phyloP scores from a whole-genome alignment of 2,113 vertebrate species.

The Camelus dromedarius region DNA sequence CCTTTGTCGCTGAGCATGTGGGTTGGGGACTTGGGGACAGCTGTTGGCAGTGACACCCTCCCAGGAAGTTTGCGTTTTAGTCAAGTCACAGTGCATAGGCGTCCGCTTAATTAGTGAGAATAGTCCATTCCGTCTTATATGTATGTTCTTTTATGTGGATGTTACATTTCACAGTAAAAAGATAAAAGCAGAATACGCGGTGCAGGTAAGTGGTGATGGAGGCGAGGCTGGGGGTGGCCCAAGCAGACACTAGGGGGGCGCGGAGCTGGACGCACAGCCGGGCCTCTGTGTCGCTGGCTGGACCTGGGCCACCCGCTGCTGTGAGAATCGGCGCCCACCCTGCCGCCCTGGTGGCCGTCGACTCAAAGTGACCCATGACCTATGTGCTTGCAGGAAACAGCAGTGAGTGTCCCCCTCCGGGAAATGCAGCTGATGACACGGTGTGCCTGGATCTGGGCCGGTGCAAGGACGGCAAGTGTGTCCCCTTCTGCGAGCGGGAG shows the following conservation, averaged over 20 bases:
- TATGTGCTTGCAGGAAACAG: constrained; percentile 88
- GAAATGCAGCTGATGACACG: constrained; percentile 89
- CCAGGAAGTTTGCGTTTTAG: neutral
- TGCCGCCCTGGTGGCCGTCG: rapidly evolving
- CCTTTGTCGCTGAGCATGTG: rapidly evolving
- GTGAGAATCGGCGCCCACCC: neutral
- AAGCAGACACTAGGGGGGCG: neutral
- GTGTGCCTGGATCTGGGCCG: constrained; percentile 95
- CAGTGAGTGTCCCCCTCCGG: constrained; percentile 95
- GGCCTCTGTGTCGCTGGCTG: neutral
- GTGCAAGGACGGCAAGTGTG: constrained; percentile 93
- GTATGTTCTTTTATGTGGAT: rapidly evolving
- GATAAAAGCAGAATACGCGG: neutral
- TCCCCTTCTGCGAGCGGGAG: constrained; percentile 95
- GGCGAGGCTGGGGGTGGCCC: neutral
- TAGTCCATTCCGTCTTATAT: neutral
- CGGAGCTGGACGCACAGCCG: rapidly evolving
- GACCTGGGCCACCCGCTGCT: too few species aligned
- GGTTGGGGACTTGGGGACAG: neutral
- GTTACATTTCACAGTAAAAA: too few species aligned
- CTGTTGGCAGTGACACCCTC: neutral
- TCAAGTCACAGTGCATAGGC: rapidly evolving
- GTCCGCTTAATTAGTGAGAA: neutral
- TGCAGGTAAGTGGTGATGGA: too few species aligned
- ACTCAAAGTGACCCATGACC: neutral